Base-by-base conservation (phyloP, 2,888 invertebrate species). In the Drosophila formosana region DNA sequence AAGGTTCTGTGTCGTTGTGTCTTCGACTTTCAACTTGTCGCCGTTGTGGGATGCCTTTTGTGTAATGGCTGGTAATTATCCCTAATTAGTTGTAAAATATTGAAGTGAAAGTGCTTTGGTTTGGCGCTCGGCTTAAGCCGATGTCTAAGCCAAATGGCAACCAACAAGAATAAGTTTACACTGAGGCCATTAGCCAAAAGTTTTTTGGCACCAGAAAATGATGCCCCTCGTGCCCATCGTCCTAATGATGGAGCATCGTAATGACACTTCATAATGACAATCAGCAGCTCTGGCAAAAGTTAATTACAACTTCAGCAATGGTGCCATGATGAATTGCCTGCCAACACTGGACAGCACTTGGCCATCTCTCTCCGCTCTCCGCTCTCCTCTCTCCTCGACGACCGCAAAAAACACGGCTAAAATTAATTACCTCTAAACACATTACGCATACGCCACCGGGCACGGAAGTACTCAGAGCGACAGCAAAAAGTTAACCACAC, bases 71-170 rank as follows among this genome's bases (percentile, higher is more conserved):
- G 77, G 68, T 77, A 82, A 81, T 82, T 81, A 81, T 82, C 75
- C 79, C 53, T 81, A 79, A 82, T 79, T 81, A 81, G 81, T 82
- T 82, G 77, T 81, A 81, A 79, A 81, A 82, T 82, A 82, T 82
- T 77, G 72, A 81, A 73, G 74, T 63, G 47, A 78, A 75, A 77
- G 72, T 76, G 68, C 51, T 50, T 74, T 67, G 57, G 58, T 66
- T 63, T 66, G 8, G 37, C n/a, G 30, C 23, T 11, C 18, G 46
- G 25, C 41, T 13, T 37, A 66, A 45, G 57, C 47, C 43, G 9
- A 49, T 55, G 61, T 34, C 47, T 51, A 30, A 32, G 25, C 52
- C 53, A 51, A 65, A 65, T 66, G 55, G 49, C 53, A 61, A 50
- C 34, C 25, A 61, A 50, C 34, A 30, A 8, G 62, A 46, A 62